phyloP scores from a whole-genome alignment of 2,888 invertebrate genomes.

The Standfussiana lucernea region DNA sequence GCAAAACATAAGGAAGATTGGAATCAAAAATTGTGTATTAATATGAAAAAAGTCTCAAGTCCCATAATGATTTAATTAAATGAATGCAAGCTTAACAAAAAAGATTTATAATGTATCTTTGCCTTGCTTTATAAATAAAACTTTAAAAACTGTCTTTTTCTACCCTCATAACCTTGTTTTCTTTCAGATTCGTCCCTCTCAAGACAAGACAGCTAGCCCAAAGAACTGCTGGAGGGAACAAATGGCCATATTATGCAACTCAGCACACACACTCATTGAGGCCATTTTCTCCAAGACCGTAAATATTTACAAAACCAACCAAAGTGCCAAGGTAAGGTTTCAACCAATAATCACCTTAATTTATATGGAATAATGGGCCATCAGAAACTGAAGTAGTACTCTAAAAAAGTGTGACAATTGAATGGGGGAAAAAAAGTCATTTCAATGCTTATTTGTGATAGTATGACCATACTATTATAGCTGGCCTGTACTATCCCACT shows the following conservation, averaged over 20 bases:
- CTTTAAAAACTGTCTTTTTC: neutral
- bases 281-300: slow-evolving; percentile 77
- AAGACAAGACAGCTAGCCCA: slow-evolving; percentile 82
- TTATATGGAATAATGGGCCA: neutral
- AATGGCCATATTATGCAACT: slow-evolving; percentile 78
- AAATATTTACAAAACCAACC: slow-evolving; percentile 74
- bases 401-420: too few relatives aligned
- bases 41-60: neutral
- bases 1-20: neutral
- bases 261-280: slow-evolving; percentile 79
- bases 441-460: too few relatives aligned
- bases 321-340: slow-evolving; percentile 46
- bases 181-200: slow-evolving; percentile 81
- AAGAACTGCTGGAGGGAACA: slow-evolving; percentile 85
- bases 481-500: neutral
- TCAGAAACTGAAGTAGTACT: neutral
- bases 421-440: too few relatives aligned
- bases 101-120: neutral
- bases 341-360: neutral
- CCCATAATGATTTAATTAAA: too few relatives aligned
- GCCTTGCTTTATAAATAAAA: neutral
- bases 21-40: too few relatives aligned
- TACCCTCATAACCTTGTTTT: neutral
- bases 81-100: neutral
- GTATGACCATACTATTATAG: neutral